A percentile compares a stretch with the other conserved stretches of the same genome.
phyloP scores from a whole-genome alignment of 2,888 invertebrate species.

The Rhagophthalmus giganteus region DNA sequence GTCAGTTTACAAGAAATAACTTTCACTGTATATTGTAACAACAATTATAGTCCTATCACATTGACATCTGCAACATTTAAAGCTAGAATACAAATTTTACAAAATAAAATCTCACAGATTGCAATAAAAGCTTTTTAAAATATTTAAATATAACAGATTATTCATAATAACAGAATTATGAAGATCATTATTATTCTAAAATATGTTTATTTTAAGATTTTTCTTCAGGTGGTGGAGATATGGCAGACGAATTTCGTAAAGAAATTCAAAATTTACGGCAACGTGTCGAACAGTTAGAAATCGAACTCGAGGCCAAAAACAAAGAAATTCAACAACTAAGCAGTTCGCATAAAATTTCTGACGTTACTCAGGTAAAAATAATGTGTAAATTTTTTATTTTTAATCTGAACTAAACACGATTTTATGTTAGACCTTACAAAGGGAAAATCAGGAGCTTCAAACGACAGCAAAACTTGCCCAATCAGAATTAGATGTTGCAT shows the following conservation, averaged over 20 bases:
- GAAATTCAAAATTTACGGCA: conserved; percentile 73
- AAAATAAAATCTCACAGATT: neutral
- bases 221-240: conserved; percentile 62
- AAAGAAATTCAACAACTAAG: conserved; percentile 72
- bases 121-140: neutral
- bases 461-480: conserved; percentile 74
- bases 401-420: neutral
- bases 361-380: conserved; percentile 40
- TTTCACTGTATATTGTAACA: too few species aligned
- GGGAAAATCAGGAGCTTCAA: conserved; percentile 67
- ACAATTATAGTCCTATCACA: too few species aligned
- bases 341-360: conserved; percentile 49
- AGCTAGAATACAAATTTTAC: neutral
- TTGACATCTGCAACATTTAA: too few species aligned
- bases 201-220: conserved; percentile 1
- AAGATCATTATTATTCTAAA: neutral
- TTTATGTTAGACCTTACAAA: conserved; percentile 59
- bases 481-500: conserved; percentile 76
- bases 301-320: conserved; percentile 80
- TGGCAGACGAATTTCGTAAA: conserved; percentile 76
- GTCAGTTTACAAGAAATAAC: too few species aligned
- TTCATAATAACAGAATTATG: neutral
- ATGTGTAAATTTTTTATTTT: too few species aligned
- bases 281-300: conserved; percentile 80
- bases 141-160: neutral